Evolutionary conservation across 2,888 invertebrate genomes (phyloP).

Genomic region (Drosophila affinis): DNA sequence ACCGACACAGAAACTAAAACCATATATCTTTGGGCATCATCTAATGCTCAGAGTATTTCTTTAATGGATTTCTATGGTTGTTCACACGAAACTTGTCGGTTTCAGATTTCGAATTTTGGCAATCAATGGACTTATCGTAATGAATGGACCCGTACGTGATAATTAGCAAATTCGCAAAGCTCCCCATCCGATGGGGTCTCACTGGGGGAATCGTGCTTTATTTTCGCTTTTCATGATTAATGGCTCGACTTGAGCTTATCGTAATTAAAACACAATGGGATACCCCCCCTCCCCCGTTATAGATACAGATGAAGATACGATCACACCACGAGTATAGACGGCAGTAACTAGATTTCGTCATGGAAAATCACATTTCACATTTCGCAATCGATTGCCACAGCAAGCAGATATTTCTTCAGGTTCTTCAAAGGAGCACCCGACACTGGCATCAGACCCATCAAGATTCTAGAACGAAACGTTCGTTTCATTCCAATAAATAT

Average conservation of each 20-base stretch:
- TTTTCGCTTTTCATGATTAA: conserved; percentile 45
- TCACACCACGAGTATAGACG: neutral
- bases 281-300: conserved; percentile 37
- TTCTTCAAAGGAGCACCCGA: conserved; percentile 14
- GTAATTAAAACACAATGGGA: conserved; percentile 43
- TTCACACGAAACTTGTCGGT: conserved; percentile 38
- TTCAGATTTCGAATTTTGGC: conserved; percentile 22
- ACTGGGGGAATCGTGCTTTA: conserved; percentile 34
- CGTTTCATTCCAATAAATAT: conserved; percentile 31
- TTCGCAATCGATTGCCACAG: conserved; percentile 11
- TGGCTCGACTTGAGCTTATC: conserved; percentile 46
- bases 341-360: conserved; percentile 10
- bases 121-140: conserved; percentile 37
- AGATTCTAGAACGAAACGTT: conserved; percentile 24
- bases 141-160: conserved; percentile 56
- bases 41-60: conserved; percentile 14
- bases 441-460: conserved; percentile 12
- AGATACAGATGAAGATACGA: conserved; percentile 32
- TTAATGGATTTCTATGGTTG: conserved; percentile 29
- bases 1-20: too few species aligned
- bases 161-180: conserved; percentile 68
- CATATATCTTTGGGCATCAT: neutral
- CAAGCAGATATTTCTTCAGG: neutral
- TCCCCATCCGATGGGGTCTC: conserved; percentile 9
- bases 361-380: neutral